Percentiles rank a stretch among this genome's conserved stretches.
Evolutionary conservation across 1,140 invertebrate species (phyloP).

Genomic region (Leptopilina clavipes): DNA sequence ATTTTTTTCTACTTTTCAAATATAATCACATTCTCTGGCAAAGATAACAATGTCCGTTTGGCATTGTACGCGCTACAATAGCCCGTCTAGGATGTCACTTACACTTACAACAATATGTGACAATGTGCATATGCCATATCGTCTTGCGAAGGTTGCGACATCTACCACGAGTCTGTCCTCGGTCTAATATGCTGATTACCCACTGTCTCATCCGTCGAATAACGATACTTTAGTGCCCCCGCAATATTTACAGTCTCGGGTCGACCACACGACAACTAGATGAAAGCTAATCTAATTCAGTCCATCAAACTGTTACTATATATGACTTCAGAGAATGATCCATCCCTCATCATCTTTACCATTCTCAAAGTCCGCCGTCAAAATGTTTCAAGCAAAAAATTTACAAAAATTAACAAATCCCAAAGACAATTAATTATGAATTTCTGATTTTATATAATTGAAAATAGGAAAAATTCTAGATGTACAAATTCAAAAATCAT

Average conservation of each 20-base stretch:
- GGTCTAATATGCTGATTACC: slow-evolving; percentile 52
- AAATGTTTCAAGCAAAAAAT: too few species aligned
- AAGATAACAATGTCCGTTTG: slow-evolving; percentile 15
- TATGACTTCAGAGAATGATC: not conserved
- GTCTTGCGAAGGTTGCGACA: slow-evolving; percentile 46
- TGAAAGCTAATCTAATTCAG: slow-evolving; percentile 14
- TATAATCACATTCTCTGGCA: slow-evolving; percentile 7
- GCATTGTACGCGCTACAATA: slow-evolving; percentile 10
- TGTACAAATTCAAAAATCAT: not conserved
- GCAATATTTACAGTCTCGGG: slow-evolving; percentile 31
- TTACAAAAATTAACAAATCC: too few species aligned
- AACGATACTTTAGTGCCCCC: slow-evolving; percentile 31
- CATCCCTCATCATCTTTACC: not conserved
- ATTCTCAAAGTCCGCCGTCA: not conserved
- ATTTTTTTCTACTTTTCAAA: not conserved
- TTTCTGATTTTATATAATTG: too few species aligned
- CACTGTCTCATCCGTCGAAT: slow-evolving; percentile 25
- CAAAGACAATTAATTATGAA: too few species aligned
- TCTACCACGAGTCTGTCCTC: slow-evolving; percentile 43
- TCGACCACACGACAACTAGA: slow-evolving; percentile 12
- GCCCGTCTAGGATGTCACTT: slow-evolving; percentile 41
- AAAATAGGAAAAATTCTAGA: not conserved
- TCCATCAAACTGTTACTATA: slow-evolving; percentile 20
- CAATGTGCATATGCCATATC: slow-evolving; percentile 8
- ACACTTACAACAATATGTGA: slow-evolving; percentile 7